Conservation (phyloP, 2,113 vertebrate genomes). For the Stictonetta naevosa region DNA sequence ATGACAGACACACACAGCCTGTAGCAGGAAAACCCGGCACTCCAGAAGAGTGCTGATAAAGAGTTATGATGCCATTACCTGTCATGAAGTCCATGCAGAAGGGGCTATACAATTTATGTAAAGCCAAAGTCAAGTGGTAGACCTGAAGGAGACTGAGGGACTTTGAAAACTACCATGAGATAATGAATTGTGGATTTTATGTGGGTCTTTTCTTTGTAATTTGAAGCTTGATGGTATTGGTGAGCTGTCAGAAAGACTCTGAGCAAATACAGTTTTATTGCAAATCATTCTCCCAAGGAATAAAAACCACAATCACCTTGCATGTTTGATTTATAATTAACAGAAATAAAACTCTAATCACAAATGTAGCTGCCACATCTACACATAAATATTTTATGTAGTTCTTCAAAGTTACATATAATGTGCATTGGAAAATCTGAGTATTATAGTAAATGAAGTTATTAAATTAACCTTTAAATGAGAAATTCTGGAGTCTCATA, state of each 20-base stretch:
- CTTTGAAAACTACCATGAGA: neutral
- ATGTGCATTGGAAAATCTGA: conserved; percentile 22
- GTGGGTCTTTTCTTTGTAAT: neutral
- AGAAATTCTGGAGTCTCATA: neutral
- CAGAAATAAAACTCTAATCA: conserved; percentile 37
- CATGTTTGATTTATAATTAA: conserved; percentile 50
- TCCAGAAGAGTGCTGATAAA: neutral
- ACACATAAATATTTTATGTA: conserved; percentile 44
- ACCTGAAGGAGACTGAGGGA: neutral
- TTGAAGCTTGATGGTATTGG: neutral
- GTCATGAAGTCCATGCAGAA: neutral
- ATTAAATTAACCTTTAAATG: conserved; percentile 39
- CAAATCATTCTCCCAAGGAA: neutral
- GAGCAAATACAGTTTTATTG: neutral
- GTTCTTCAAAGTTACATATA: conserved; percentile 3
- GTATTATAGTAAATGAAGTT: conserved; percentile 1
- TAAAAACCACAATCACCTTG: neutral
- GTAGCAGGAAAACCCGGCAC: neutral
- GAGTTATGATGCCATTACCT: neutral
- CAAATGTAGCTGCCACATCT: neutral
- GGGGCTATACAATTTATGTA: neutral
- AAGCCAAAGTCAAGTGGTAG: neutral
- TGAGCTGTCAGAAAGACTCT: neutral
- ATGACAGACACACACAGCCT: neutral
- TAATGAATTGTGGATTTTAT: neutral